Conservation (phyloP, 1,140 invertebrate genomes). For the Ooceraea biroi region DNA sequence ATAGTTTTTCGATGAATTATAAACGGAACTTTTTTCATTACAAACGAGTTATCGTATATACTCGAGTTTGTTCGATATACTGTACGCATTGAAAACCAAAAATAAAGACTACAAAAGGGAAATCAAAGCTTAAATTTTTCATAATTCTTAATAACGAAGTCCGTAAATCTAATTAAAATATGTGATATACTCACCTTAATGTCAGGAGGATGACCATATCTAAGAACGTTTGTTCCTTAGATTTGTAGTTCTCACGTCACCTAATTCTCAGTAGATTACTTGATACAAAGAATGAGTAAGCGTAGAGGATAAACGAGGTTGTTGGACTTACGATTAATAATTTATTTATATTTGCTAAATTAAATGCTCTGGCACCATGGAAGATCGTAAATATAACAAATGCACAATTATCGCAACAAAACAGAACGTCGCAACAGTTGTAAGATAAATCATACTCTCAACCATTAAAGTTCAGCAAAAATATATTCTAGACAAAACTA, state of each 20-base stretch:
- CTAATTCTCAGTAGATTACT: not conserved
- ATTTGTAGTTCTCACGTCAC: too few relatives aligned
- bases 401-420: conserved; percentile 5
- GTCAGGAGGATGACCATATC: too few relatives aligned
- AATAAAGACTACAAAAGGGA: conserved; percentile 58
- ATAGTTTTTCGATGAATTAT: conserved; percentile 69
- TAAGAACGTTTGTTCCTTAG: too few relatives aligned
- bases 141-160: too few relatives aligned
- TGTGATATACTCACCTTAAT: conserved; percentile 6
- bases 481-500: not conserved
- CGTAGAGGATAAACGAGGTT: not conserved
- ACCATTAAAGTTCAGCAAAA: not conserved
- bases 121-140: conserved; percentile 21
- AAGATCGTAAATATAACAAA: conserved; percentile 20
- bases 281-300: not conserved
- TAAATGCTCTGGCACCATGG: conserved; percentile 27
- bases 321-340: not conserved
- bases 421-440: not conserved
- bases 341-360: conserved; percentile 1
- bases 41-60: conserved; percentile 41
- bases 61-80: conserved; percentile 69
- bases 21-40: conserved; percentile 69
- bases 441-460: not conserved
- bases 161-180: not conserved
- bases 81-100: conserved; percentile 61